phyloP scores from a whole-genome alignment of 2,113 vertebrate genomes.

The Antechinus stuartii region DNA sequence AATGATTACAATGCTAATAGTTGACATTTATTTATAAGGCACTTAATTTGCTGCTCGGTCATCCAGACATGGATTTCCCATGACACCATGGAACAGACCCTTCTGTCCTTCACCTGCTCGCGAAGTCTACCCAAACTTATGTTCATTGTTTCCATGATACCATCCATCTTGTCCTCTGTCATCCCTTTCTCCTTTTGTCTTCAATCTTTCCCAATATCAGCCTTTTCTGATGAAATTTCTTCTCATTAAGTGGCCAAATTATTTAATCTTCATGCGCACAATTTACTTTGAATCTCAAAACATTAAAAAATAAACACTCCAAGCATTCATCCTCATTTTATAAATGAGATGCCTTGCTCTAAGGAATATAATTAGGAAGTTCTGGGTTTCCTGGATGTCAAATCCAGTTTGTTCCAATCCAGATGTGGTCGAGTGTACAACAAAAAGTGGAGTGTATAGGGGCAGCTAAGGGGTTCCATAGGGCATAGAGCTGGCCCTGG shows the following conservation, averaged over 20 bases:
- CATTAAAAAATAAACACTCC: not conserved
- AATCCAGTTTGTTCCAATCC: not conserved
- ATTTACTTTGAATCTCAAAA: not conserved
- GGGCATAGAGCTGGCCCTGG: too few relatives aligned
- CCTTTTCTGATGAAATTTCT: too few relatives aligned
- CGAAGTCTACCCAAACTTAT: not conserved
- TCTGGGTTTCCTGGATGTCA: not conserved
- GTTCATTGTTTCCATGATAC: not conserved
- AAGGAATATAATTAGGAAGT: not conserved
- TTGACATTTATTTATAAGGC: not conserved
- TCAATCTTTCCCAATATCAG: too few relatives aligned
- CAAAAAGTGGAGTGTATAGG: too few relatives aligned
- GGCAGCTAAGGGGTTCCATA: too few relatives aligned
- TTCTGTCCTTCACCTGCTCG: not conserved
- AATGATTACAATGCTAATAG: not conserved
- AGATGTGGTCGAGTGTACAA: not conserved
- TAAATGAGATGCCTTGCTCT: not conserved
- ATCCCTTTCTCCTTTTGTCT: too few relatives aligned
- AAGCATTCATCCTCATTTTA: not conserved
- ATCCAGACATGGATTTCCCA: too few relatives aligned
- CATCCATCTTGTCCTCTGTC: not conserved
- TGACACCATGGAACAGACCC: too few relatives aligned
- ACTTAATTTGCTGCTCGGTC: not conserved
- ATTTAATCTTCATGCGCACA: not conserved
- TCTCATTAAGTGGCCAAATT: too few relatives aligned